These are phyloP conservation scores for Polyommatus iphigenia DNA, from an alignment of 2,888 invertebrate genomes.

Conservation along the genomic window DNA sequence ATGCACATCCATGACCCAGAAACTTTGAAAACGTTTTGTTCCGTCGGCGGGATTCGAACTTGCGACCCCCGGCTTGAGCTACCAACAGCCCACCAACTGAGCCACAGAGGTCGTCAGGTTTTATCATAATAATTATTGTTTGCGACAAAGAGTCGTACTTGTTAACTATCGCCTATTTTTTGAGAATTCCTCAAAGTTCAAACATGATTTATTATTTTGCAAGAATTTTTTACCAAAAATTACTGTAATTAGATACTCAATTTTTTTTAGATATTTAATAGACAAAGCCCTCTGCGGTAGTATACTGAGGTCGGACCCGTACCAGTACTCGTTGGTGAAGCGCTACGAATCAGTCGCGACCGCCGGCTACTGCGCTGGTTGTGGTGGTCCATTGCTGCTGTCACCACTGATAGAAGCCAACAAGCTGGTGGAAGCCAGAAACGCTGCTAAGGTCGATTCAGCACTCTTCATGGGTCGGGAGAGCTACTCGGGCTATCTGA, in stretches of 20 bases:
- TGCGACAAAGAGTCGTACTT: too few species aligned
- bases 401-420: conserved; percentile 78
- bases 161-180: too few species aligned
- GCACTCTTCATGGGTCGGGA: conserved; percentile 66
- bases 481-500: conserved; percentile 74
- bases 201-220: too few species aligned
- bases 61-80: too few species aligned
- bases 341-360: not conserved
- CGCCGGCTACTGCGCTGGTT: conserved; percentile 52
- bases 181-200: too few species aligned
- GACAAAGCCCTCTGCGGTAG: not conserved
- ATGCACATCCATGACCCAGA: too few species aligned
- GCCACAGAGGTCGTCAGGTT: too few species aligned
- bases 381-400: conserved; percentile 77
- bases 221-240: too few species aligned
- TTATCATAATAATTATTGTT: too few species aligned
- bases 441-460: conserved; percentile 66
- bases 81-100: too few species aligned
- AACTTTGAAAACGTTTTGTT: too few species aligned
- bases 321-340: not conserved
- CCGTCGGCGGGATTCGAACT: too few species aligned
- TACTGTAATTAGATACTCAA: not conserved
- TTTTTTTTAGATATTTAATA: not conserved
- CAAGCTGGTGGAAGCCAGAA: conserved; percentile 71
- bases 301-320: not conserved